phyloP scores from a whole-genome alignment of 1,140 invertebrate genomes.

The Brachionus rubens region DNA sequence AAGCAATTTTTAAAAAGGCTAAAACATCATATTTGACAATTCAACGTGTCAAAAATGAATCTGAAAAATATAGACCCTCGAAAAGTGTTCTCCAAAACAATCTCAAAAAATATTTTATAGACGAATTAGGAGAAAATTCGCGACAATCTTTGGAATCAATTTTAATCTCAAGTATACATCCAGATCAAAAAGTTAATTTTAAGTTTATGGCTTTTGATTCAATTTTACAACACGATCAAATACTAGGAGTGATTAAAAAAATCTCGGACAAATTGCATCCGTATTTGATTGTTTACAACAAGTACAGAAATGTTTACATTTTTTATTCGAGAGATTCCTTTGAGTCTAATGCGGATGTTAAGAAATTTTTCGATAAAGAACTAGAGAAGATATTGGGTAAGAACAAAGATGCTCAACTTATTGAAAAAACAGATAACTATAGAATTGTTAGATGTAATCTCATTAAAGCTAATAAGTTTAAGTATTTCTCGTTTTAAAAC shows the following conservation, averaged over 20 bases:
- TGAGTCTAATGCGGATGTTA: not conserved
- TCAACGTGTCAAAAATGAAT: slow-evolving; percentile 23
- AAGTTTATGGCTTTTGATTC: slow-evolving; percentile 25
- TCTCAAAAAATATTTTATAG: slow-evolving; percentile 3
- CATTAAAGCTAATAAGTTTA: slow-evolving; percentile 9
- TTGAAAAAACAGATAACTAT: not conserved
- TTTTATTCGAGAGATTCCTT: slow-evolving; percentile 25
- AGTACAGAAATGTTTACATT: slow-evolving; percentile 31
- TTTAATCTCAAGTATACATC: not conserved
- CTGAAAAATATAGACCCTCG: slow-evolving; percentile 12
- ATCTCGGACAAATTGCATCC: not conserved
- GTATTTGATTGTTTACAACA: slow-evolving; percentile 17
- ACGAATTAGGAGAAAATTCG: slow-evolving; percentile 2
- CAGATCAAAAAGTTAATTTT: not conserved
- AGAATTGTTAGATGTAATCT: not conserved
- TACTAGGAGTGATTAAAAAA: not conserved
- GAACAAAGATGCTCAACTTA: not conserved
- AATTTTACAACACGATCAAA: slow-evolving; percentile 15
- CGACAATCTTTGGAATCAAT: not conserved
- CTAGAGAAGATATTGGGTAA: slow-evolving; percentile 5
- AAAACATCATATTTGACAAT: slow-evolving; percentile 14
- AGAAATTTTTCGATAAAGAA: not conserved
- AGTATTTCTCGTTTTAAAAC: slow-evolving; percentile 37
- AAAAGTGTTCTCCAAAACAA: slow-evolving; percentile 12
- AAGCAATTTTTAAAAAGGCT: slow-evolving; percentile 17